phyloP scores from a whole-genome alignment of 2,888 invertebrate species.

The Caenorhabditis japonica region DNA sequence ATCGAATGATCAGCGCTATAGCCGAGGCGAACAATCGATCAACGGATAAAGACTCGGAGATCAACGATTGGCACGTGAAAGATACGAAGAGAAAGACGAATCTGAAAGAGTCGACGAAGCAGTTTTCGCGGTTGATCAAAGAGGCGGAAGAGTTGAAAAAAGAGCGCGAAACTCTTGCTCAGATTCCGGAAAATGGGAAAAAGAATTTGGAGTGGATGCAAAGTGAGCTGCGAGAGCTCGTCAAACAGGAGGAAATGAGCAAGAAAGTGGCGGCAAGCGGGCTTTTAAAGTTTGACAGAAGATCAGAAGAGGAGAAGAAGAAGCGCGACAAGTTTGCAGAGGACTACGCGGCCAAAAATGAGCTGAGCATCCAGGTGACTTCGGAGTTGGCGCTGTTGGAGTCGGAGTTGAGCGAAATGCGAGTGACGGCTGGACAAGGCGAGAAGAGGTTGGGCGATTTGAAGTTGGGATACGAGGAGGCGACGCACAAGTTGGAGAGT shows the following conservation, averaged over 20 bases:
- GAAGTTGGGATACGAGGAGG: slow-evolving; percentile 73
- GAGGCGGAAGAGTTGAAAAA: slow-evolving; percentile 27
- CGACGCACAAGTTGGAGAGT: slow-evolving; percentile 64
- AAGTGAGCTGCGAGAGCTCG: slow-evolving; percentile 79
- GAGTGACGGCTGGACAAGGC: slow-evolving; percentile 18
- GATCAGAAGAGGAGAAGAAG: slow-evolving; percentile 4
- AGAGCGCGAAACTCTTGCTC: slow-evolving; percentile 11
- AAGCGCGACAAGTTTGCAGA: slow-evolving; percentile 11
- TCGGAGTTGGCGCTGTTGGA: slow-evolving; percentile 80
- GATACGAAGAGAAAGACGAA: slow-evolving; percentile 22
- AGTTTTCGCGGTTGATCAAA: slow-evolving; percentile 4
- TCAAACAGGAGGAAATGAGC: slow-evolving; percentile 76
- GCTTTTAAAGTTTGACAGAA: slow-evolving; percentile 1
- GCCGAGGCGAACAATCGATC: neutral
- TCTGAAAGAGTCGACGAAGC: slow-evolving; percentile 65
- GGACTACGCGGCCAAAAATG: slow-evolving; percentile 44
- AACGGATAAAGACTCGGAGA: neutral
- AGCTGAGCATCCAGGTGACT: slow-evolving; percentile 36
- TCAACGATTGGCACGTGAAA: neutral
- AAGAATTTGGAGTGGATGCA: slow-evolving; percentile 48
- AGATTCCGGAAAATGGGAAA: slow-evolving; percentile 55
- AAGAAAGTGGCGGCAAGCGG: neutral
- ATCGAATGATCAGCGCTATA: neutral
- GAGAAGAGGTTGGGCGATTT: slow-evolving; percentile 63
- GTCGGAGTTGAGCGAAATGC: slow-evolving; percentile 81